phyloP scores from a whole-genome alignment of 2,113 vertebrate species.

The Perca flavescens region DNA sequence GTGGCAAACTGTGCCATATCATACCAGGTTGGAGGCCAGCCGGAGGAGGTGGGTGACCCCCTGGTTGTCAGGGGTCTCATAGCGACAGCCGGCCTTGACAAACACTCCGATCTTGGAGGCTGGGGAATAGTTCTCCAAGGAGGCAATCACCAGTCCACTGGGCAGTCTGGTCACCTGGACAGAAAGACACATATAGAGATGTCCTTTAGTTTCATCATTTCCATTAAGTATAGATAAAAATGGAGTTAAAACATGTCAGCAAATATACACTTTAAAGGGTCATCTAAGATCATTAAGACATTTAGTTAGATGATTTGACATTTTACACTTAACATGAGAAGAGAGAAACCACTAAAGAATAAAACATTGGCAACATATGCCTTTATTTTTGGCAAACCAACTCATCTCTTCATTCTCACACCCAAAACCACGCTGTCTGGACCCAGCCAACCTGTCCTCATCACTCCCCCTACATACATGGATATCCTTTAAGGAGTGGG shows the following conservation, averaged over 20 bases:
- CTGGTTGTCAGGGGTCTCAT: conserved; percentile 88
- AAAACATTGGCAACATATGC: neutral
- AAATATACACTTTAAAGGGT: neutral
- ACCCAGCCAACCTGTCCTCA: neutral
- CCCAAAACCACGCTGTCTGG: neutral
- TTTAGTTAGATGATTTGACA: conserved; percentile 1
- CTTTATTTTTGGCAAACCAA: neutral
- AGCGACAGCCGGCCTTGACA: conserved; percentile 92
- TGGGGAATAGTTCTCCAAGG: conserved; percentile 95
- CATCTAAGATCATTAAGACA: neutral
- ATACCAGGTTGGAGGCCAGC: conserved; percentile 91
- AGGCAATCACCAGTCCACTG: conserved; percentile 93
- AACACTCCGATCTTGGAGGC: conserved; percentile 93
- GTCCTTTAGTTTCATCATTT: neutral
- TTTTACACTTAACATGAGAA: neutral
- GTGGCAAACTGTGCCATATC: conserved; percentile 17
- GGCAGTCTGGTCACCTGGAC: conserved; percentile 92
- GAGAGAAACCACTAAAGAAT: neutral
- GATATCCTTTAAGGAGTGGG: conserved; percentile 65
- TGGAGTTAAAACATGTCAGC: neutral
- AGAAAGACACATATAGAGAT: neutral
- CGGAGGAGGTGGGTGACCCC: conserved; percentile 94
- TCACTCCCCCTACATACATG: conserved; percentile 69
- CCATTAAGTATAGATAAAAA: neutral
- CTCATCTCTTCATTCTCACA: neutral